Evolutionary conservation across 2,797 vertebrate genomes (phyloP), one percentile per base, ranked within the genome.

Genomic region (Rhynchonycteris naso): DNA sequence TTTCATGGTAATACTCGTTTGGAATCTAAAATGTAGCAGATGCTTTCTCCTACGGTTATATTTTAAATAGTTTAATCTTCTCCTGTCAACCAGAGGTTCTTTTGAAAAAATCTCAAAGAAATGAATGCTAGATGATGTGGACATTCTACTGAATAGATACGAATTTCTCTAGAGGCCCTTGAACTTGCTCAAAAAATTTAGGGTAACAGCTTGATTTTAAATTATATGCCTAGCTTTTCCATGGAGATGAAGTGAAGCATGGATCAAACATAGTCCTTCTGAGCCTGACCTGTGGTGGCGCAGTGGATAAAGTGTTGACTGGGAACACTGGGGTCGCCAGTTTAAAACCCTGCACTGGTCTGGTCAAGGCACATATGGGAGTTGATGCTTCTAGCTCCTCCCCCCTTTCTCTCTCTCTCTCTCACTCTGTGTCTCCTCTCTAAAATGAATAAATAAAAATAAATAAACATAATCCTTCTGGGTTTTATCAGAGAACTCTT

Each of bases 21-120:
- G 54, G 21, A 86, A 93, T 76, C 30, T 68, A 84, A 66, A 43
- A 83, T 58, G n/a, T 33, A 85, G 33, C 13, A 35, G 1, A 66
- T 15, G 61, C 22, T n/a, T 35, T 72, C 35, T 88, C 28, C 35
- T 91, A 66, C 54, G 85, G 52, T 80, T 75, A 7, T 63, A 33
- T 80, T 92, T 92, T 79, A 7, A 26, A 59, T 35, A 75, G 54
- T 66, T 84, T 88, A 61, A 79, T 84, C 35, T 92, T 85, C 54
- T 69, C 66, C 76, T 87, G 66, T 30, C 72, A 83, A 94, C 22
- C 35, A 96, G 16, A 72, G 66, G 65, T 3, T 91, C 28, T 72
- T 58, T 58, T 10, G 43, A 43, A 88, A 71, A 79, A 88, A 52
- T 81, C 28, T 92, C 35, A 52, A 28, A 66, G 90, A 78, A 89